Evolutionary conservation across 2,888 invertebrate species (phyloP).

Genomic region (Entomobrya multifasciata): DNA sequence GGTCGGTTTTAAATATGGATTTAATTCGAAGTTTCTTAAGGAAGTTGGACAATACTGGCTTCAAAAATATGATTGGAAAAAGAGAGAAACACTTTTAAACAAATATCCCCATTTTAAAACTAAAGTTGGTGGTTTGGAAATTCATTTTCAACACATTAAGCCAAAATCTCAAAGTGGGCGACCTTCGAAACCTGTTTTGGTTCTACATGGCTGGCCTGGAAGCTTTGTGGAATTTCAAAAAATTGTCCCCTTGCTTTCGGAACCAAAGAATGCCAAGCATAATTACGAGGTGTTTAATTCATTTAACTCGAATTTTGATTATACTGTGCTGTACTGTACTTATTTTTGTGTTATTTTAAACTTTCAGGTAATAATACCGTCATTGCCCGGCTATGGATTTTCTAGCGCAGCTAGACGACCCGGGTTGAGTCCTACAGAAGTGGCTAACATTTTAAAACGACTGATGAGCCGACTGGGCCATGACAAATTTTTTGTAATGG

Average conservation of each 20-base stretch:
- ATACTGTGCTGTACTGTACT: no score
- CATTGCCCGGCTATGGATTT: conserved; percentile 84
- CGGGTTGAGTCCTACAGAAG: conserved; percentile 81
- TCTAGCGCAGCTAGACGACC: conserved; percentile 82
- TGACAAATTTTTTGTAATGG: conserved; percentile 85
- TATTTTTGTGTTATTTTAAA: no score
- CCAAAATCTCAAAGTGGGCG: conserved; percentile 59
- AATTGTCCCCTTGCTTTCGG: conserved; percentile 81
- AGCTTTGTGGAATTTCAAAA: conserved; percentile 77
- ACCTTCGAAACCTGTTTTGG: conserved; percentile 64
- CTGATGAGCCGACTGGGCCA: conserved; percentile 87
- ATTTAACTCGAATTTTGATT: no score
- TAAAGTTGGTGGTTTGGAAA: conserved; percentile 87
- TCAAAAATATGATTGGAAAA: conserved; percentile 87
- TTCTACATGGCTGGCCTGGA: conserved; percentile 79
- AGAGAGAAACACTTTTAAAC: conserved; percentile 87
- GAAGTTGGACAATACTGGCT: conserved; percentile 89
- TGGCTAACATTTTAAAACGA: conserved; percentile 85
- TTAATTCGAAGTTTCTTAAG: conserved; percentile 87
- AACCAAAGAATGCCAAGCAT: conserved; percentile 83
- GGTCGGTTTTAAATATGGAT: conserved; percentile 89
- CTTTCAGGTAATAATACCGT: conserved; percentile 81
- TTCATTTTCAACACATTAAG: conserved; percentile 89
- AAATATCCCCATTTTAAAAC: conserved; percentile 88
- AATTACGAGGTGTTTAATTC: conserved; percentile 81